Conservation (phyloP, 2,797 vertebrate species). For the Labroides dimidiatus region DNA sequence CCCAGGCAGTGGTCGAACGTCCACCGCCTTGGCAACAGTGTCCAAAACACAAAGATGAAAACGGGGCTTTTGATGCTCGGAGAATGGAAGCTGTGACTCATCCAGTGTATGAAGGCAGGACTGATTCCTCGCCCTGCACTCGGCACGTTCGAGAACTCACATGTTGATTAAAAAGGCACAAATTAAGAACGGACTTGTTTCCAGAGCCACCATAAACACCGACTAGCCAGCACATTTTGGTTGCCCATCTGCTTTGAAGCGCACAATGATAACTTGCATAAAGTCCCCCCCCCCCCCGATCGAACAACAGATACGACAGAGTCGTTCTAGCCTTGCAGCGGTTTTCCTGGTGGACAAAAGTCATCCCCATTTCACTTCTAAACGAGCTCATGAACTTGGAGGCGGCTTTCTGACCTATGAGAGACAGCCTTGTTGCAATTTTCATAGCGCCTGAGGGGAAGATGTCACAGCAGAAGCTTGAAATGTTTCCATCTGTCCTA, state of each 20-base stretch:
- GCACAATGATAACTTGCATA: conserved; percentile 60
- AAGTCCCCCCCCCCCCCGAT: conserved; percentile 44
- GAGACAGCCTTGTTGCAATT: conserved; percentile 43
- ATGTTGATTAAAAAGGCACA: conserved; percentile 78
- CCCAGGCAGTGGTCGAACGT: conserved; percentile 77
- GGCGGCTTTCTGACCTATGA: conserved; percentile 29
- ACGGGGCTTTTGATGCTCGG: conserved; percentile 5
- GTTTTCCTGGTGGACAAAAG: conserved; percentile 24
- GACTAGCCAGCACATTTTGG: conserved; percentile 54
- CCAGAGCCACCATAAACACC: conserved; percentile 49
- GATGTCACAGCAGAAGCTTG: conserved; percentile 42
- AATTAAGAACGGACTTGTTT: conserved; percentile 71
- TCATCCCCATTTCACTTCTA: conserved; percentile 29
- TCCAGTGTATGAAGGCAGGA: conserved; percentile 74
- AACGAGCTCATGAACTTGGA: conserved; percentile 6
- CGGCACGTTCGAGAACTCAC: conserved; percentile 53
- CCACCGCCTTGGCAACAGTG: conserved; percentile 69
- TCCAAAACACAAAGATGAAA: conserved; percentile 62
- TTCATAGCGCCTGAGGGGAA: conserved; percentile 40
- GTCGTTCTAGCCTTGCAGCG: conserved; percentile 33
- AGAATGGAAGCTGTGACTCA: conserved; percentile 64
- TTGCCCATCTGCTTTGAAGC: conserved; percentile 36
- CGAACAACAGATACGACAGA: conserved; percentile 13
- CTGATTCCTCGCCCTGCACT: conserved; percentile 15
- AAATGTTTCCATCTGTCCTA: conserved; percentile 71